These are phyloP conservation scores for Yponomeuta cagnagella DNA, from an alignment of 2,888 invertebrate species.

Conservation along the genomic window DNA sequence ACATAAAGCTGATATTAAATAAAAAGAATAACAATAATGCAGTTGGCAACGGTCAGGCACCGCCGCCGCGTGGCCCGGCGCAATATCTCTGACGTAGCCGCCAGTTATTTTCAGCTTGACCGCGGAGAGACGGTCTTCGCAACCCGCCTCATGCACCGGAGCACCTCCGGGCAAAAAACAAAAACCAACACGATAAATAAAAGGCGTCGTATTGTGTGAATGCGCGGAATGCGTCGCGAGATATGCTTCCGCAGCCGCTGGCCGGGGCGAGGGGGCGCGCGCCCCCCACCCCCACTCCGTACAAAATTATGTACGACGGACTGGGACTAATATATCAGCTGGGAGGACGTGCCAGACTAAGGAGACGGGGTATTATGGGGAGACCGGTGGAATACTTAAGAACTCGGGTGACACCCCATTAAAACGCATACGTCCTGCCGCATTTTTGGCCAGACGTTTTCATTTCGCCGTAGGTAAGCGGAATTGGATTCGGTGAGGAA, in stretches of 20 bases:
- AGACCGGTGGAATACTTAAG: slow-evolving; percentile 73
- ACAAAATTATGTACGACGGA: slow-evolving; percentile 76
- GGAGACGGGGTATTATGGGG: slow-evolving; percentile 74
- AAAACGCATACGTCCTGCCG: slow-evolving; percentile 65
- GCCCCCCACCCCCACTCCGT: slow-evolving; percentile 42
- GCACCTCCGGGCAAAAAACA: slow-evolving; percentile 16
- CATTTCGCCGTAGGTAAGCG: slow-evolving; percentile 50
- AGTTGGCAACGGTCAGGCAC: slow-evolving; percentile 12
- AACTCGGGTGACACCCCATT: slow-evolving; percentile 74
- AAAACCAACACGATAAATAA: slow-evolving; percentile 59
- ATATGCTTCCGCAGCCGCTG: slow-evolving; percentile 21
- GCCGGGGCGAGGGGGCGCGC: slow-evolving; percentile 43
- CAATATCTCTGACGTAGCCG: slow-evolving; percentile 12
- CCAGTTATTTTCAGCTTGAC: slow-evolving; percentile 25
- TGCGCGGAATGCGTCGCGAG: slow-evolving; percentile 25
- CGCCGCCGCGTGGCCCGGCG: slow-evolving; percentile 12
- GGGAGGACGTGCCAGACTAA: slow-evolving; percentile 75
- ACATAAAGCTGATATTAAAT: slow-evolving; percentile 10
- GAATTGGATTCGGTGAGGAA: slow-evolving; percentile 31
- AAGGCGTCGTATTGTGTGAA: slow-evolving; percentile 67
- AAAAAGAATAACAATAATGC: slow-evolving; percentile 16
- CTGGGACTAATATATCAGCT: slow-evolving; percentile 75
- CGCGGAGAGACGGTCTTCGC: slow-evolving; percentile 16
- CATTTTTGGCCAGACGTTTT: slow-evolving; percentile 71
- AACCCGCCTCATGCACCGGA: slow-evolving; percentile 17